These are phyloP conservation scores for Sarcophaga bullata DNA, from an alignment of 1,140 invertebrate species.

Conservation along the genomic window DNA sequence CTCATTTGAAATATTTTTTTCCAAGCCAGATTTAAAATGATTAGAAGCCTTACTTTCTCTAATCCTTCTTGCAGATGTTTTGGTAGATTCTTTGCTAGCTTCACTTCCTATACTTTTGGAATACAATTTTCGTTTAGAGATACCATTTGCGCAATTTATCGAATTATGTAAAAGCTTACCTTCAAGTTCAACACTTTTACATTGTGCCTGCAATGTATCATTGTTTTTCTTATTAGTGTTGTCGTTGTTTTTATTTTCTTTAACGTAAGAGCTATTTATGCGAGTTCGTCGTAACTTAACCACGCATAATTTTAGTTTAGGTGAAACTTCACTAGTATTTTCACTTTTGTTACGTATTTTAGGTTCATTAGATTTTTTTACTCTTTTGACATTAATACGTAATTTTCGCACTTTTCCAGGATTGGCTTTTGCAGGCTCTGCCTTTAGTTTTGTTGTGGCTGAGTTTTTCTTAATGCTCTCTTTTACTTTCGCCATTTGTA, in stretches of 20 bases:
- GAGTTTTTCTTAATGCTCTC: not conserved
- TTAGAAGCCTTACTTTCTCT: not conserved
- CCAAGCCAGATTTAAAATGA: not conserved
- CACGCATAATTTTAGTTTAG: conserved; percentile 20
- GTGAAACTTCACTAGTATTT: not conserved
- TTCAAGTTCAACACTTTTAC: not conserved
- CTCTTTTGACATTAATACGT: not conserved
- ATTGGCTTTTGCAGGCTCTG: not conserved
- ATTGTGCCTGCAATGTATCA: conserved; percentile 19
- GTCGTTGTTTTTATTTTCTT: not conserved
- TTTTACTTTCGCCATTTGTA: conserved; percentile 28
- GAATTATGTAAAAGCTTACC: not conserved
- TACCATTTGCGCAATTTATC: not conserved
- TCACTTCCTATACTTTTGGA: not conserved
- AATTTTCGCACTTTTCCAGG: not conserved
- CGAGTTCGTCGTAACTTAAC: conserved; percentile 3
- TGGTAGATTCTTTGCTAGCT: not conserved
- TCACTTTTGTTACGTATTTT: not conserved
- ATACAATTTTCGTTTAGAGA: not conserved
- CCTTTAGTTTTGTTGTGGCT: not conserved
- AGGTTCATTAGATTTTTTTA: conserved; percentile 8
- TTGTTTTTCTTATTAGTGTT: not conserved
- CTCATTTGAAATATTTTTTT: no score
- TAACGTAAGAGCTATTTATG: not conserved
- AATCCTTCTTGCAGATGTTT: not conserved